phyloP scores from a whole-genome alignment of 1,140 invertebrate genomes.

The Gryllus bimaculatus region DNA sequence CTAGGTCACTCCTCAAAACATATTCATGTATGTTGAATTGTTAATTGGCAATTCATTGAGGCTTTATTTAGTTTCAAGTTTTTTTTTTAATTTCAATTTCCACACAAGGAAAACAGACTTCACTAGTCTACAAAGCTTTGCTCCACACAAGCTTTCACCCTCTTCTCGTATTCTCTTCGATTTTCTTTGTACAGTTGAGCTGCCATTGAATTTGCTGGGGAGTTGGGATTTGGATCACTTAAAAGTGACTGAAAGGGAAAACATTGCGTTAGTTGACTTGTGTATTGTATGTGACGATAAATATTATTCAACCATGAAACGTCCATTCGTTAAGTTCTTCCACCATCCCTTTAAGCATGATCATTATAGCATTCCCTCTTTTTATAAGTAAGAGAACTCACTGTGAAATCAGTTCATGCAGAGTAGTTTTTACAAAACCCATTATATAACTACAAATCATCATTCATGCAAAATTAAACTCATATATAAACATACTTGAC shows the following conservation, averaged over 20 bases:
- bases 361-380: no score
- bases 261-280: slow-evolving; percentile 21
- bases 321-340: no score
- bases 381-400: no score
- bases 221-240: slow-evolving; percentile 95
- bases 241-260: slow-evolving; percentile 71
- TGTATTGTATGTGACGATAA: background rate
- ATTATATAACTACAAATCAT: no score
- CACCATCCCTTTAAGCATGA: no score
- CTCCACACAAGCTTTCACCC: slow-evolving; percentile 93
- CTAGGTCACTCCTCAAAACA: background rate
- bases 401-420: no score
- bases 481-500: no score
- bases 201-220: slow-evolving; percentile 91
- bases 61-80: slow-evolving; percentile 8
- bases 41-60: slow-evolving; percentile 14
- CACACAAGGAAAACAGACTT: slow-evolving; percentile 15
- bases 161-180: slow-evolving; percentile 89
- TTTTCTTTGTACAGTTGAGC: slow-evolving; percentile 94
- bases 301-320: no score
- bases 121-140: slow-evolving; percentile 90
- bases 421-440: no score
- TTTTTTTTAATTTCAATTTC: background rate
- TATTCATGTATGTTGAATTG: slow-evolving; percentile 10
- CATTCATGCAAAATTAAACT: no score